These are phyloP conservation scores for Scrobipalpa costella DNA, from an alignment of 2,888 invertebrate genomes.

Conservation along the genomic window DNA sequence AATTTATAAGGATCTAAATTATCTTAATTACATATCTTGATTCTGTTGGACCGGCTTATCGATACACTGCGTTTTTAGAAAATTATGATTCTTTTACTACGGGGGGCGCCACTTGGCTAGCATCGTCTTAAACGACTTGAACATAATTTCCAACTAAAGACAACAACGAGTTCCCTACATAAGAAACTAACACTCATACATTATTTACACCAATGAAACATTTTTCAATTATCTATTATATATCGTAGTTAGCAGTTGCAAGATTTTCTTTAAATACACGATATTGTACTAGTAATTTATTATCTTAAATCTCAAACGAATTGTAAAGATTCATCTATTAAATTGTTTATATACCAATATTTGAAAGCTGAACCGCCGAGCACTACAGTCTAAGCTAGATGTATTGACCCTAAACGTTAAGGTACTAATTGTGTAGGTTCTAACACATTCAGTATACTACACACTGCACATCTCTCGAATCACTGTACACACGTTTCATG, in stretches of 20 bases:
- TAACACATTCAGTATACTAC: slow-evolving; percentile 65
- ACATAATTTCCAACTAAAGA: slow-evolving; percentile 46
- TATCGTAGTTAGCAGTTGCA: slow-evolving; percentile 48
- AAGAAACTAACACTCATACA: slow-evolving; percentile 63
- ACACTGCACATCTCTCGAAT: slow-evolving; percentile 50
- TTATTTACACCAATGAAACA: slow-evolving; percentile 70
- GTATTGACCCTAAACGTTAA: slow-evolving; percentile 63
- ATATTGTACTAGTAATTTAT: slow-evolving; percentile 57
- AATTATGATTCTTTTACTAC: too few species aligned
- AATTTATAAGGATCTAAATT: too few species aligned
- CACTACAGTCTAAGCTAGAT: slow-evolving; percentile 69
- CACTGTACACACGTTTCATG: slow-evolving; percentile 19
- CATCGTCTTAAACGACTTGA: slow-evolving; percentile 37
- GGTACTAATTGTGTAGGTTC: slow-evolving; percentile 61
- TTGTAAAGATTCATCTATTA: slow-evolving; percentile 67
- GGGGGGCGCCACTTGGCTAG: too few species aligned
- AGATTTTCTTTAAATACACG: slow-evolving; percentile 50
- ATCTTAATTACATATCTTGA: too few species aligned
- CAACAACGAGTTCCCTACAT: slow-evolving; percentile 56
- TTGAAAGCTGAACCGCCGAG: slow-evolving; percentile 76
- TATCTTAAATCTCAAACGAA: slow-evolving; percentile 59
- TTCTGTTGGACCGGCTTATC: too few species aligned
- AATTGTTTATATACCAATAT: slow-evolving; percentile 69
- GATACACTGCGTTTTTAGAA: too few species aligned
- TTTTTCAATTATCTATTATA: slow-evolving; percentile 42